Conservation (phyloP, 2,113 vertebrate species). For the Parotia lawesii region DNA sequence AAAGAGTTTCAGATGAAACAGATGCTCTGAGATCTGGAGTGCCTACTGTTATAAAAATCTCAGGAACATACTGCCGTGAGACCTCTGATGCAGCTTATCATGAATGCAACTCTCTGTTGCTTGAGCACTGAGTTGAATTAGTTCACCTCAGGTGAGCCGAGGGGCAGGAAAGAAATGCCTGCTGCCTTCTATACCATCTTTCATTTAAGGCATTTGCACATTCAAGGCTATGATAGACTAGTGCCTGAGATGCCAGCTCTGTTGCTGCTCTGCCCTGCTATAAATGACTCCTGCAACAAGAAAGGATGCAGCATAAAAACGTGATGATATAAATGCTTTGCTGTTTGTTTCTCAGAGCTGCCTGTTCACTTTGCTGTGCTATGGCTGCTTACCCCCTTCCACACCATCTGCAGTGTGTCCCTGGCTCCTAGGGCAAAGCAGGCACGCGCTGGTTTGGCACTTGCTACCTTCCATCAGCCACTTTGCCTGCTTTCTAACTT, state of each 20-base stretch:
- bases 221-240: neutral
- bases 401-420: neutral
- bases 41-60: neutral
- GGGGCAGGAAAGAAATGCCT: neutral
- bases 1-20: slow-evolving; percentile 9
- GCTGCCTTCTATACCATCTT: neutral
- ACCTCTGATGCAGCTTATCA: neutral
- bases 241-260: neutral
- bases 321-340: neutral
- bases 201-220: neutral
- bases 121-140: neutral
- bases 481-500: neutral
- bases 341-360: neutral
- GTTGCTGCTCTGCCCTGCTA: neutral
- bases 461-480: neutral
- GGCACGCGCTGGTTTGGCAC: neutral
- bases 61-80: neutral
- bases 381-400: neutral
- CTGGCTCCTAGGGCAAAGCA: neutral
- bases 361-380: neutral
- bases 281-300: neutral
- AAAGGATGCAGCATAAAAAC: neutral
- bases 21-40: neutral
- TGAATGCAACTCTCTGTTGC: neutral
- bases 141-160: neutral